Percentiles rank a stretch among this genome's conserved stretches.
Conservation (phyloP, 2,888 invertebrate species). For the Zonitis immaculata region DNA sequence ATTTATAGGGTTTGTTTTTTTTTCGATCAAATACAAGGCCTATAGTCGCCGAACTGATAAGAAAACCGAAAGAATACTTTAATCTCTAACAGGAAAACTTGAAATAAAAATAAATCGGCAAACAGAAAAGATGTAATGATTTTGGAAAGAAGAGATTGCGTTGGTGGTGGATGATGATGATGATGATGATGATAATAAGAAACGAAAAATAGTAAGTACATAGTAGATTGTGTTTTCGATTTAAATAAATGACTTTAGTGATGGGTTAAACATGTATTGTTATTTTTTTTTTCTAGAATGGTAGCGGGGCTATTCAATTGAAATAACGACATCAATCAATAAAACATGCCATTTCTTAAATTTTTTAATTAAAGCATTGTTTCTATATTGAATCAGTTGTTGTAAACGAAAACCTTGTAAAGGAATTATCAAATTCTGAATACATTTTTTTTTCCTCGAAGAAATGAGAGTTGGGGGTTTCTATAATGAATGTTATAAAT, state of each 20-base stretch:
- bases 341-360: constrained; percentile 28
- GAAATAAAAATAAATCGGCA: constrained; percentile 4
- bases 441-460: not conserved
- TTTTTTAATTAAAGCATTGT: constrained; percentile 25
- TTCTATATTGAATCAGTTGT: constrained; percentile 19
- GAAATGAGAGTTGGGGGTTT: not conserved
- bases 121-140: not conserved
- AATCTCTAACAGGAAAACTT: constrained; percentile 12
- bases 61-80: constrained; percentile 21
- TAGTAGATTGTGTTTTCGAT: not conserved
- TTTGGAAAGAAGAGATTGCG: too few relatives aligned
- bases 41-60: constrained; percentile 18
- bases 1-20: constrained; percentile 21
- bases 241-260: not conserved
- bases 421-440: not conserved
- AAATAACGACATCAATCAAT: constrained; percentile 32
- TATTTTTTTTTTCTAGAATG: too few relatives aligned
- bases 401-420: not conserved
- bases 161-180: not conserved
- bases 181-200: not conserved
- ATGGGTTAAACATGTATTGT: constrained; percentile 1
- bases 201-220: too few relatives aligned
- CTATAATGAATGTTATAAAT: constrained; percentile 18
- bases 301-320: constrained; percentile 27
- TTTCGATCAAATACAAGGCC: constrained; percentile 24